Evolutionary conservation across 2,888 invertebrate species (phyloP).

Genomic region (Pemphredon lugubris): DNA sequence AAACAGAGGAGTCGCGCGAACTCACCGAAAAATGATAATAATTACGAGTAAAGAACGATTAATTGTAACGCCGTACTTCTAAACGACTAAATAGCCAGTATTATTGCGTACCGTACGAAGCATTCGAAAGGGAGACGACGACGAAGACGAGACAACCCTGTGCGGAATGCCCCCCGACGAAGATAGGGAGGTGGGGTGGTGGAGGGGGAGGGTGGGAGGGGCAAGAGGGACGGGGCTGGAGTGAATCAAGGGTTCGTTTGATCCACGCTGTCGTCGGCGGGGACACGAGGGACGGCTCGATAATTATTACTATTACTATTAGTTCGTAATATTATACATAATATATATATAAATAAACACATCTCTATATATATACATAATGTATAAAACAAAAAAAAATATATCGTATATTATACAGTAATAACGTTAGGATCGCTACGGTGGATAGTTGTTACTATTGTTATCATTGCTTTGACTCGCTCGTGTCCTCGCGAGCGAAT

Average conservation of each 20-base stretch:
- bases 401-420: slow-evolving; percentile 1
- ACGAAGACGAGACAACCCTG: slow-evolving; percentile 8
- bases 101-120: slow-evolving; percentile 66
- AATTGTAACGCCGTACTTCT: slow-evolving; percentile 49
- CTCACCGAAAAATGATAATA: slow-evolving; percentile 74
- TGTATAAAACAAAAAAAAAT: slow-evolving; percentile 1
- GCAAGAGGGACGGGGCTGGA: no score
- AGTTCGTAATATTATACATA: slow-evolving; percentile 19
- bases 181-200: no score
- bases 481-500: slow-evolving; percentile 52
- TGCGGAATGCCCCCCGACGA: neutral
- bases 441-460: slow-evolving; percentile 2
- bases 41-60: slow-evolving; percentile 67
- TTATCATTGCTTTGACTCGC: slow-evolving; percentile 33
- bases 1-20: slow-evolving; percentile 51
- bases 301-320: slow-evolving; percentile 23
- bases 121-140: slow-evolving; percentile 19
- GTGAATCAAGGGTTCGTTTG: slow-evolving; percentile 38
- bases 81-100: slow-evolving; percentile 76
- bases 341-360: slow-evolving; percentile 15
- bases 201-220: neutral
- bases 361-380: neutral
- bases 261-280: slow-evolving; percentile 41
- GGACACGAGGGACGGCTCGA: slow-evolving; percentile 37
- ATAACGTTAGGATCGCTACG: neutral